Percentiles rank a stretch among this genome's conserved stretches.
phyloP scores from a whole-genome alignment of 2,888 invertebrate species.

The Horisme vitalbata region DNA sequence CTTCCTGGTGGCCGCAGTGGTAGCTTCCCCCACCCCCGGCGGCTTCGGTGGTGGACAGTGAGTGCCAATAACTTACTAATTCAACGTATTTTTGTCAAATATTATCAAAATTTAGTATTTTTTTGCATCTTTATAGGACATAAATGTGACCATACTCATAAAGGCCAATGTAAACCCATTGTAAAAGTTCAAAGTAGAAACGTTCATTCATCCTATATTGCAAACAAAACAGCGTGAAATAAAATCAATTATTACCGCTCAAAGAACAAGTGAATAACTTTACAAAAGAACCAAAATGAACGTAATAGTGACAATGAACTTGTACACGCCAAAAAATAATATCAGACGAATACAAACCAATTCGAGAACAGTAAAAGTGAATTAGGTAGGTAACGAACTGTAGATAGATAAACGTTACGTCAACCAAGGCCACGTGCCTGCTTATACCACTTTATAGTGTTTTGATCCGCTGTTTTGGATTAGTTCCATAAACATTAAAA shows the following conservation, averaged over 20 bases:
- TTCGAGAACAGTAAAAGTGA: slow-evolving; percentile 6
- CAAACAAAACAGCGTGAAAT: not conserved
- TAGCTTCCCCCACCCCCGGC: slow-evolving; percentile 67
- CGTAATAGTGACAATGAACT: slow-evolving; percentile 18
- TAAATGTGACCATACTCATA: no score
- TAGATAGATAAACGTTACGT: slow-evolving; percentile 1
- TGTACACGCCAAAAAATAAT: slow-evolving; percentile 10
- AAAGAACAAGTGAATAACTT: not conserved
- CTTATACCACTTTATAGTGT: no score
- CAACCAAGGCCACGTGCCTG: not conserved
- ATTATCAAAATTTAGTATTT: no score
- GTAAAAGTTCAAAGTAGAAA: no score
- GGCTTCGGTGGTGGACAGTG: slow-evolving; percentile 63
- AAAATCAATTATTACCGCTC: not conserved
- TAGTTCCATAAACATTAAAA: no score
- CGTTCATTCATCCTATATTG: not conserved
- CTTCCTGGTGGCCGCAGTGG: slow-evolving; percentile 58
- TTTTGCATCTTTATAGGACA: no score
- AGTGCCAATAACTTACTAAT: slow-evolving; percentile 38
- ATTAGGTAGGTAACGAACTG: slow-evolving; percentile 9
- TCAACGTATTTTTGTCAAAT: no score
- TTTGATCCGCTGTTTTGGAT: no score
- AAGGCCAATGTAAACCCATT: no score
- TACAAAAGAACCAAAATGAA: not conserved
- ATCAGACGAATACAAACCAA: slow-evolving; percentile 11